Evolutionary conservation across 1,140 invertebrate genomes (phyloP).

Genomic region (Berghia stephanieae): DNA sequence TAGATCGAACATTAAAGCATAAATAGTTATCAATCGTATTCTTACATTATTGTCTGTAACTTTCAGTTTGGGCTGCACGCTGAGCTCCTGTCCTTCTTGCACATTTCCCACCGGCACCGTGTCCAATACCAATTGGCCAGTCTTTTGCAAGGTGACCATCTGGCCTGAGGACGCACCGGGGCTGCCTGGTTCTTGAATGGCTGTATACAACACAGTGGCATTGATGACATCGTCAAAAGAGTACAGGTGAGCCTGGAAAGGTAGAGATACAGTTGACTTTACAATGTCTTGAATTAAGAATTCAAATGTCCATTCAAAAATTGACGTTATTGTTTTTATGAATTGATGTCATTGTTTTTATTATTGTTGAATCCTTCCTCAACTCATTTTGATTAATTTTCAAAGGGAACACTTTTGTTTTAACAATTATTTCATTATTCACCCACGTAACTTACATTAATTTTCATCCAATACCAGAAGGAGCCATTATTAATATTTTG

Average conservation of each 20-base stretch:
- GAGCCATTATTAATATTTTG: too few species aligned
- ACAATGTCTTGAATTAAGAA: background rate
- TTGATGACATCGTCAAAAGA: constrained; percentile 40
- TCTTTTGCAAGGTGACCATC: constrained; percentile 20
- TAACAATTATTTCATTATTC: too few species aligned
- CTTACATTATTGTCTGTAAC: constrained; percentile 37
- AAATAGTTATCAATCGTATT: background rate
- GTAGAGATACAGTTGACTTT: background rate
- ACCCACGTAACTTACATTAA: too few species aligned
- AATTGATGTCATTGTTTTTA: too few species aligned
- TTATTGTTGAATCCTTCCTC: too few species aligned
- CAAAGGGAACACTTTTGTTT: too few species aligned
- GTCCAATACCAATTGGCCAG: constrained; percentile 34
- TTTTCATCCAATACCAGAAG: too few species aligned
- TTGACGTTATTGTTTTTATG: too few species aligned
- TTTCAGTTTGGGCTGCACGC: constrained; percentile 36
- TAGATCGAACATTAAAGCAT: background rate
- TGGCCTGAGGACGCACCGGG: constrained; percentile 25
- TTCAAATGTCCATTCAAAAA: too few species aligned
- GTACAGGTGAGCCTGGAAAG: constrained; percentile 33
- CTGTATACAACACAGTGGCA: constrained; percentile 34
- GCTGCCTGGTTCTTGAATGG: constrained; percentile 33
- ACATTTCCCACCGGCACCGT: constrained; percentile 23
- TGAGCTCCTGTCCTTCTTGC: constrained; percentile 39
- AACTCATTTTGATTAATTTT: too few species aligned